Conservation (phyloP, 2,113 vertebrate genomes). For the Crotalus helleri region DNA sequence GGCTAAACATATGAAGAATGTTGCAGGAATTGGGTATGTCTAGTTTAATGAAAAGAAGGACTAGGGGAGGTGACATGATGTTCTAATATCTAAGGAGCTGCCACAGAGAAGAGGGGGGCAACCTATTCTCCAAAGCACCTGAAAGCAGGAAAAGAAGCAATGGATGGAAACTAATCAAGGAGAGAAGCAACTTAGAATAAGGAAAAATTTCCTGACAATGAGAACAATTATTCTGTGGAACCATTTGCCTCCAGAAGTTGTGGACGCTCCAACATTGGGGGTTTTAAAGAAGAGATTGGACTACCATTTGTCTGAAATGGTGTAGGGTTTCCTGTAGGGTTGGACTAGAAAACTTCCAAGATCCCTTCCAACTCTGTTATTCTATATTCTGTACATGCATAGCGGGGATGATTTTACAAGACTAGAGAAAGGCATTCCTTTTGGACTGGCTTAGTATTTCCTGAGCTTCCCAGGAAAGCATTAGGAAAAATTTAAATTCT, state of each 20-base stretch:
- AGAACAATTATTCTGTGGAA: background rate
- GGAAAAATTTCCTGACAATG: background rate
- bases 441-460: background rate
- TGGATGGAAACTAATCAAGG: too few relatives aligned
- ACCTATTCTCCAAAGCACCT: too few relatives aligned
- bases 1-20: too few relatives aligned
- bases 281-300: background rate
- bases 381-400: background rate
- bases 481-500: background rate
- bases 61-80: too few relatives aligned
- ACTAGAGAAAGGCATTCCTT: background rate
- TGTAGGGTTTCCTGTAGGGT: background rate
- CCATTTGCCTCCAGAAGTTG: background rate
- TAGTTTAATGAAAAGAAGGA: too few relatives aligned
- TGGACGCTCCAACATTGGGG: background rate
- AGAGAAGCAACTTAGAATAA: background rate
- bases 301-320: background rate
- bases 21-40: too few relatives aligned
- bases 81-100: too few relatives aligned
- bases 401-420: background rate
- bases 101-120: too few relatives aligned
- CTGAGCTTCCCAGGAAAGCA: background rate
- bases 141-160: too few relatives aligned
- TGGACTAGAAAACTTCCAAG: background rate
- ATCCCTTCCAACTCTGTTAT: background rate